These are phyloP conservation scores for Aplysia californica DNA, from an alignment of 1,140 invertebrate species.

Conservation along the genomic window DNA sequence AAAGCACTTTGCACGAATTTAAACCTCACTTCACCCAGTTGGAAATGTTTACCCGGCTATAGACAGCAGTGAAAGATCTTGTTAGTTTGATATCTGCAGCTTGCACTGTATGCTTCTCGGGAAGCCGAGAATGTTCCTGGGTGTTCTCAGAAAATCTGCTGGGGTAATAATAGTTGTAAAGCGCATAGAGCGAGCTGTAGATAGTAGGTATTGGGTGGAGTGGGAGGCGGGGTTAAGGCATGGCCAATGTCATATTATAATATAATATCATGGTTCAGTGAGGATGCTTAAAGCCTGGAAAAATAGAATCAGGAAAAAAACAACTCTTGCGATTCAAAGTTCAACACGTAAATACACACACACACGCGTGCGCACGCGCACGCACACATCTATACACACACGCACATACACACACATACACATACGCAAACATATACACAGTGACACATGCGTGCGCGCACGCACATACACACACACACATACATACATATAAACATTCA, in stretches of 20 bases:
- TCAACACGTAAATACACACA: neutral
- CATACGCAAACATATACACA: slow-evolving; percentile 8
- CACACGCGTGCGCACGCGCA: slow-evolving; percentile 3
- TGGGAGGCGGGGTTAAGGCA: neutral
- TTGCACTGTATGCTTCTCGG: too few species aligned
- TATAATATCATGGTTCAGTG: neutral
- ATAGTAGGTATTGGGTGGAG: neutral
- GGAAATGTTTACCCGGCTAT: too few species aligned
- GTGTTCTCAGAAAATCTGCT: too few species aligned
- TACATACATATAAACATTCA: slow-evolving; percentile 9
- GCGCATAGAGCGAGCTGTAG: too few species aligned
- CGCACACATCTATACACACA: too few species aligned
- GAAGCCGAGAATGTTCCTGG: too few species aligned
- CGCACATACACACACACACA: slow-evolving; percentile 6
- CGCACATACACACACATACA: slow-evolving; percentile 13
- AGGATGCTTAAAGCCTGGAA: neutral
- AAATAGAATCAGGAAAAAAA: neutral
- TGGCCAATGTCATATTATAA: neutral
- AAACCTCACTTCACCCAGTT: too few species aligned
- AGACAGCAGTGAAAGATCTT: neutral
- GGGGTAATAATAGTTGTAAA: too few species aligned
- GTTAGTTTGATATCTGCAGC: too few species aligned
- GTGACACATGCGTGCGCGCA: neutral
- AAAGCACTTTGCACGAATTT: too few species aligned
- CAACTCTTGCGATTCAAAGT: neutral